Evolutionary conservation across 2,888 invertebrate species (phyloP).

Genomic region (Helleia helle): DNA sequence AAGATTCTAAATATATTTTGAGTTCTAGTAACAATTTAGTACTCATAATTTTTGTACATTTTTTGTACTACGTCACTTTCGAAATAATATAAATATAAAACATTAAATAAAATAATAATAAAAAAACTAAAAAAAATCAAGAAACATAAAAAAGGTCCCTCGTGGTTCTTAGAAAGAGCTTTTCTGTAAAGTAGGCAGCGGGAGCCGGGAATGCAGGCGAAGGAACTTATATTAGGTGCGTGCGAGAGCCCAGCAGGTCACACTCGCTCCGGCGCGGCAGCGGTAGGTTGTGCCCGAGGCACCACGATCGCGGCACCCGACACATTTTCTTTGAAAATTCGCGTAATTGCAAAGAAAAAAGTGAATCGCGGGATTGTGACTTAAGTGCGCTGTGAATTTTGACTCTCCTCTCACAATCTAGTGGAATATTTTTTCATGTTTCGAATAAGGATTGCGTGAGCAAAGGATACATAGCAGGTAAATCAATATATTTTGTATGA

Average conservation of each 20-base stretch:
- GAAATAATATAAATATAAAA: too few relatives aligned
- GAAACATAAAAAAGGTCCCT: conserved; percentile 1
- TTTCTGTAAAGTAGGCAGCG: conserved; percentile 27
- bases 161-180: conserved; percentile 14
- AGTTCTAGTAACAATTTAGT: too few relatives aligned
- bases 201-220: conserved; percentile 29
- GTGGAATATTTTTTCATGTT: conserved; percentile 49
- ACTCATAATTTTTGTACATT: too few relatives aligned
- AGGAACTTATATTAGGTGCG: conserved; percentile 49
- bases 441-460: conserved; percentile 62
- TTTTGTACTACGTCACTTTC: too few relatives aligned
- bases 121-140: too few relatives aligned
- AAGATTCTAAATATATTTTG: too few relatives aligned
- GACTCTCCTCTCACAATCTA: conserved; percentile 53
- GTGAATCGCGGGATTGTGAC: conserved; percentile 59
- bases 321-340: conserved; percentile 71
- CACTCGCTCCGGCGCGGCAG: conserved; percentile 59
- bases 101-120: too few relatives aligned
- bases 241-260: conserved; percentile 38
- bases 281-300: conserved; percentile 68
- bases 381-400: conserved; percentile 59
- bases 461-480: conserved; percentile 34
- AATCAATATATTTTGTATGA: conserved; percentile 24
- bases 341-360: conserved; percentile 68
- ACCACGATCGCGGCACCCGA: conserved; percentile 59